Evolutionary conservation across 2,888 invertebrate species (phyloP), one percentile per base, ranked within the genome.

Genomic region (Oxycera nigricornis): DNA sequence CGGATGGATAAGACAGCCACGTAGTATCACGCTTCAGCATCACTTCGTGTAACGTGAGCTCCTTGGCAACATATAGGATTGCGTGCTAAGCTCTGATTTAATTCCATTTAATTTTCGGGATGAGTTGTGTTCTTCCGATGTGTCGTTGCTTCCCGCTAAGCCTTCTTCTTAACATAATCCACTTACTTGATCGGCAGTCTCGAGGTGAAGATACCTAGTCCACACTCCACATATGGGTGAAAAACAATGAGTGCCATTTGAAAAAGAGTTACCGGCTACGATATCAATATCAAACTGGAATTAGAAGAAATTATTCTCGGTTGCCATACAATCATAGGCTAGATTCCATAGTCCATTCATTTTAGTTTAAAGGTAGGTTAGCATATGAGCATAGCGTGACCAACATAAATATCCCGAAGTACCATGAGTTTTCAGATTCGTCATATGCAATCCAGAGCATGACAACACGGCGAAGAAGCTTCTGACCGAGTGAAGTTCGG

Each of bases 51-150:
- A 65, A 65, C 41, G 9, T 22, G 41, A 65, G 24, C 65, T 55
- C 52, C 20, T 70, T 35, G 70, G 11, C 11, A 28, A 22, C 46
- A 61, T 76, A 68, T 77, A 76, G 74, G 78, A 75, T 79, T 79
- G 79, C 79, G 78, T 79, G 79, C 77, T 79, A 78, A 79, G 79
- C 78, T 76, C 78, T 78, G 79, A 78, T 79, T 78, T 79, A 78
- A 79, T 79, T 78, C 77, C 78, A 78, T 78, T 79, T 79, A 79
- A 79, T 79, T 78, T 78, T 79, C 75, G 68, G 76, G 75, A 77
- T 76, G 76, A 76, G 74, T 73, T 74, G 74, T 74, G 72, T 73
- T 73, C 74, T 41, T 68, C 73, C 39, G 74, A 74, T 76, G 73
- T 76, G 76, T 76, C 73, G 74, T 74, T 68, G 59, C 72, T 61